phyloP scores from a whole-genome alignment of 2,888 invertebrate species.

The Melanotus villosus region DNA sequence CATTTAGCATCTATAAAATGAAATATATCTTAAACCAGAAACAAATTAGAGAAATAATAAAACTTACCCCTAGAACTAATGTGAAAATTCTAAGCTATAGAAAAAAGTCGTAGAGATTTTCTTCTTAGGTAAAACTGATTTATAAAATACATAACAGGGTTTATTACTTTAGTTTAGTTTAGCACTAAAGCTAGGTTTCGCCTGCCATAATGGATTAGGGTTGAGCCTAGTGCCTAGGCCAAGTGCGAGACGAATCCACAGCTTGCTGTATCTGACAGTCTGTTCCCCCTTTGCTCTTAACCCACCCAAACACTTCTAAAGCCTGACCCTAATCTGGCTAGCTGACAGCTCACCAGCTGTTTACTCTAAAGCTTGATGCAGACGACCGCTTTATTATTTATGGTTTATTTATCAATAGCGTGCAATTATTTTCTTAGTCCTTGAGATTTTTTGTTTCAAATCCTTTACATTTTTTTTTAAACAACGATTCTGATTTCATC shows the following conservation, averaged over 20 bases:
- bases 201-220: conserved; percentile 68
- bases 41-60: too few relatives aligned
- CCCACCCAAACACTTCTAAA: conserved; percentile 59
- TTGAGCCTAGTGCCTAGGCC: conserved; percentile 62
- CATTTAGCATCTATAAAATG: too few relatives aligned
- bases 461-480: too few relatives aligned
- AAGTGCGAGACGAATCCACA: conserved; percentile 64
- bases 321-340: conserved; percentile 67
- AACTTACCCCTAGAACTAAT: too few relatives aligned
- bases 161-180: background rate
- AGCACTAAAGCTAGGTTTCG: conserved; percentile 24
- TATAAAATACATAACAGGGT: background rate
- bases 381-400: conserved; percentile 61
- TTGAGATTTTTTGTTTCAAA: too few relatives aligned
- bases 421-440: conserved; percentile 12
- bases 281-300: conserved; percentile 54
- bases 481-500: too few relatives aligned
- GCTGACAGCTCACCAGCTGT: conserved; percentile 67
- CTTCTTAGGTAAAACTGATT: background rate
- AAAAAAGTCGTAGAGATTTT: too few relatives aligned
- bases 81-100: too few relatives aligned
- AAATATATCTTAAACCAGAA: too few relatives aligned
- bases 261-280: conserved; percentile 64
- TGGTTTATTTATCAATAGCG: conserved; percentile 36
- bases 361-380: conserved; percentile 63